Evolutionary conservation across 2,888 invertebrate genomes (phyloP).

Genomic region (Agrilus cyanescens): DNA sequence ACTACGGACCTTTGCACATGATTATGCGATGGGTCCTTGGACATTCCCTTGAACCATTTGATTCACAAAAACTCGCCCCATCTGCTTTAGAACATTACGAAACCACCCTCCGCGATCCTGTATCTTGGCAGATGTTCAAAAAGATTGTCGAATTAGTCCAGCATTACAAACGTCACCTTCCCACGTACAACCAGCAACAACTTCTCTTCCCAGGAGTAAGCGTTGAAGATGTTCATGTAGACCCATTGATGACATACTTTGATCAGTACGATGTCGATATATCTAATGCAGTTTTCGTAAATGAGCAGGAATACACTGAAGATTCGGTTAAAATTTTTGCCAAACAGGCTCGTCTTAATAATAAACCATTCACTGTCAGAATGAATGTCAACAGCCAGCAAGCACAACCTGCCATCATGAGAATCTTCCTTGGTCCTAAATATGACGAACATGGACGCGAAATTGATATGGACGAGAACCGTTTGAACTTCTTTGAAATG

Average conservation of each 20-base stretch:
- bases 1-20: conserved; percentile 45
- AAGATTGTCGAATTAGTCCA: conserved; percentile 47
- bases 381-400: conserved; percentile 45
- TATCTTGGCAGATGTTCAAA: conserved; percentile 55
- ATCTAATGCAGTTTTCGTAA: conserved; percentile 44
- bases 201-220: conserved; percentile 48
- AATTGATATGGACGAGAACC: conserved; percentile 45
- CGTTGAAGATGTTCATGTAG: conserved; percentile 51
- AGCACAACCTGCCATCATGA: conserved; percentile 46
- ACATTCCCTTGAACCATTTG: too few relatives aligned
- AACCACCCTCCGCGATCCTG: conserved; percentile 54
- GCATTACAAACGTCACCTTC: conserved; percentile 45
- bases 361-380: conserved; percentile 48
- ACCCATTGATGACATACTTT: conserved; percentile 57
- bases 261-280: conserved; percentile 52
- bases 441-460: conserved; percentile 44
- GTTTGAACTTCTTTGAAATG: conserved; percentile 51
- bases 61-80: conserved; percentile 40
- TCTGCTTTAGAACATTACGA: conserved; percentile 50
- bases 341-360: conserved; percentile 50
- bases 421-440: conserved; percentile 59
- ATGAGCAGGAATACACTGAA: conserved; percentile 39
- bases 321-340: conserved; percentile 40
- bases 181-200: conserved; percentile 49
- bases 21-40: conserved; percentile 47